These are phyloP conservation scores for Karalla daura DNA, from an alignment of 2,797 vertebrate genomes.

Conservation along the genomic window DNA sequence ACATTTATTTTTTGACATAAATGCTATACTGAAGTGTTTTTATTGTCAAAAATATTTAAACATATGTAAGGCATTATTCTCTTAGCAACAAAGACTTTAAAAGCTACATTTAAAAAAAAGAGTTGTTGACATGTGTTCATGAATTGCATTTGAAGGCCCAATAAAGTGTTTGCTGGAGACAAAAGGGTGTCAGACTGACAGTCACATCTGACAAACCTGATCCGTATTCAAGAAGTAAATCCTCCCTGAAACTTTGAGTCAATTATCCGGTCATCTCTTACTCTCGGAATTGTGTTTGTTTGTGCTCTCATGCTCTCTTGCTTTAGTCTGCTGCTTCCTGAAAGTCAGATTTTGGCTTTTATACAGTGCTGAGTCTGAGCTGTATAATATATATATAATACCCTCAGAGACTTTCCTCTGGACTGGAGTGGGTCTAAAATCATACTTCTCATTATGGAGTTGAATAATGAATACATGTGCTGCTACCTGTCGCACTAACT, in stretches of 20 bases:
- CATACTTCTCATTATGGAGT: conserved; percentile 12
- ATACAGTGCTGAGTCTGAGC: background rate
- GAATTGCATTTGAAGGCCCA: background rate
- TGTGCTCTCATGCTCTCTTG: background rate
- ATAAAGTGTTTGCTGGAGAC: background rate
- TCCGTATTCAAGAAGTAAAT: conserved; percentile 10
- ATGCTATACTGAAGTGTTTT: background rate
- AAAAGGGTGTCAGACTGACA: background rate
- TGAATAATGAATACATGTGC: conserved; percentile 2
- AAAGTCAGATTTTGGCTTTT: conserved; percentile 2
- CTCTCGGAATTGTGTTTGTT: background rate
- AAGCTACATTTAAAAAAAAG: background rate
- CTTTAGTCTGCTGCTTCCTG: background rate
- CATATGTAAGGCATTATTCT: background rate
- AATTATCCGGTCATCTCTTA: background rate
- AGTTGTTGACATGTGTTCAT: background rate
- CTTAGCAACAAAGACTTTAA: background rate
- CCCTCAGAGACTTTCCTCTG: conserved; percentile 13
- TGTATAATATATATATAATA: conserved; percentile 38
- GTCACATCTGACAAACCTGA: background rate
- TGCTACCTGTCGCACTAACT: conserved; percentile 31
- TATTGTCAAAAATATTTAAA: no score
- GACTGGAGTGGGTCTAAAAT: background rate
- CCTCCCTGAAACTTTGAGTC: background rate
- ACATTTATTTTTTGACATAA: background rate